These are phyloP conservation scores for Perca flavescens DNA, from an alignment of 2,113 vertebrate species.

Conservation along the genomic window DNA sequence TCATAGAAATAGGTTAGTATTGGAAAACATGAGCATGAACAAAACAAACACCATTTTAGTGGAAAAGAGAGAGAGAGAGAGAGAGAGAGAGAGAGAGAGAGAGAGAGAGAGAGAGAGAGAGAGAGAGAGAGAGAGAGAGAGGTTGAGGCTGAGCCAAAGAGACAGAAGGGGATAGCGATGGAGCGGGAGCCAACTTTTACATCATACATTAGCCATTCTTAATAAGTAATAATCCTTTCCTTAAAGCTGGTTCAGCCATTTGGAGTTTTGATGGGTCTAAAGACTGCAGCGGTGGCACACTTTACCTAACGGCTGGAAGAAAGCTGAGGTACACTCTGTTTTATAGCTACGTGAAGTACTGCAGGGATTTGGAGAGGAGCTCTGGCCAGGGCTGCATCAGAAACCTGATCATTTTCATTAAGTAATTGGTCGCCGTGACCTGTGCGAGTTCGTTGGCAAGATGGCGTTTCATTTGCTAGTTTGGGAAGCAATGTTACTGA, in stretches of 20 bases:
- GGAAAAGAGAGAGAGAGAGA: background rate
- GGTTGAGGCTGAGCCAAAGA: conserved; percentile 48
- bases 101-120: no score
- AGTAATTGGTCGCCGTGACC: conserved; percentile 81
- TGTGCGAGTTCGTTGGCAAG: conserved; percentile 76
- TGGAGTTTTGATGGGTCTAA: conserved; percentile 64
- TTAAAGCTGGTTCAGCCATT: conserved; percentile 75
- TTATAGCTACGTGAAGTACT: conserved; percentile 59
- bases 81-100: background rate
- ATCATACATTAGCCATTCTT: conserved; percentile 75
- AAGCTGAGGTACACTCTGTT: conserved; percentile 67
- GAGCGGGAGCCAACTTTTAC: conserved; percentile 60
- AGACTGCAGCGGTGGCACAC: conserved; percentile 73
- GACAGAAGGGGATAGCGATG: conserved; percentile 29
- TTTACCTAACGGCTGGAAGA: conserved; percentile 56
- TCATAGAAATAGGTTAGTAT: background rate
- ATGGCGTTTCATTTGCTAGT: conserved; percentile 82
- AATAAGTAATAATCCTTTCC: conserved; percentile 78
- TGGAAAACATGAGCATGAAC: conserved; percentile 23
- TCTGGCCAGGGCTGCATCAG: conserved; percentile 63
- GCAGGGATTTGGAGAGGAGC: conserved; percentile 54
- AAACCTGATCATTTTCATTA: conserved; percentile 85
- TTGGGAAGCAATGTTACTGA: conserved; percentile 80
- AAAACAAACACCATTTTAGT: conserved; percentile 35
- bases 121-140: background rate